Percentiles rank a stretch among this genome's conserved stretches.
These are phyloP conservation scores for Meandrina meandrites DNA, from an alignment of 92 coral and sea anemone species.

Conservation along the genomic window DNA sequence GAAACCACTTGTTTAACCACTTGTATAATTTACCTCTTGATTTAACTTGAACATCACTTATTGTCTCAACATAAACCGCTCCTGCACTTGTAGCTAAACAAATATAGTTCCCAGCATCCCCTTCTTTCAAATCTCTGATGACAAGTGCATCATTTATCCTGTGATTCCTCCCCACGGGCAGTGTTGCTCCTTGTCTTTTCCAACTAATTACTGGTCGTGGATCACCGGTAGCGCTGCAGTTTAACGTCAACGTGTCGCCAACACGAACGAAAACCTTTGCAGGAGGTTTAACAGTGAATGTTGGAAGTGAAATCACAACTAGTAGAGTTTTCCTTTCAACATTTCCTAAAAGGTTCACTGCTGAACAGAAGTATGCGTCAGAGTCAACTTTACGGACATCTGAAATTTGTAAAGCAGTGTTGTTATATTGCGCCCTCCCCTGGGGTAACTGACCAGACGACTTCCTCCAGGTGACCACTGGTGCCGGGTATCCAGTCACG, in stretches of 20 bases:
- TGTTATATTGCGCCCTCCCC: slow-evolving; percentile 13
- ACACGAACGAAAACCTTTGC: no score
- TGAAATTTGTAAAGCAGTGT: neutral
- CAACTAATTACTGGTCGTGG: slow-evolving; percentile 42
- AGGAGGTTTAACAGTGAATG: slow-evolving; percentile 32
- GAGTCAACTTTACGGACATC: slow-evolving; percentile 18
- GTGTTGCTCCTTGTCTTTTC: slow-evolving; percentile 33
- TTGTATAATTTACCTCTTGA: no score
- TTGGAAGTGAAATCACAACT: slow-evolving; percentile 15
- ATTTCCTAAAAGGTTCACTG: slow-evolving; percentile 32
- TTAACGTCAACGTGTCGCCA: neutral
- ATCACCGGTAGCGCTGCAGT: slow-evolving; percentile 49
- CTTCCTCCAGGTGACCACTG: slow-evolving; percentile 60
- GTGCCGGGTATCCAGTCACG: slow-evolving; percentile 28
- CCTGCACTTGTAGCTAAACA: no score
- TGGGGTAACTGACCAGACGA: slow-evolving; percentile 37
- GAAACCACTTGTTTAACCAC: no score
- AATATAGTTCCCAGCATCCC: no score
- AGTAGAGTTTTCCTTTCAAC: slow-evolving; percentile 2
- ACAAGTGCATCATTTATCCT: no score
- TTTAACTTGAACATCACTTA: no score
- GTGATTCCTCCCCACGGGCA: slow-evolving; percentile 27
- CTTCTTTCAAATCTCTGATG: no score
- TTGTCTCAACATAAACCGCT: no score
- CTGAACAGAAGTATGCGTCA: slow-evolving; percentile 42